A percentile compares a stretch with the other conserved stretches of the same genome.
These are phyloP conservation scores for Condylura cristata DNA, from an alignment of 2,113 vertebrate genomes.

Conservation along the genomic window DNA sequence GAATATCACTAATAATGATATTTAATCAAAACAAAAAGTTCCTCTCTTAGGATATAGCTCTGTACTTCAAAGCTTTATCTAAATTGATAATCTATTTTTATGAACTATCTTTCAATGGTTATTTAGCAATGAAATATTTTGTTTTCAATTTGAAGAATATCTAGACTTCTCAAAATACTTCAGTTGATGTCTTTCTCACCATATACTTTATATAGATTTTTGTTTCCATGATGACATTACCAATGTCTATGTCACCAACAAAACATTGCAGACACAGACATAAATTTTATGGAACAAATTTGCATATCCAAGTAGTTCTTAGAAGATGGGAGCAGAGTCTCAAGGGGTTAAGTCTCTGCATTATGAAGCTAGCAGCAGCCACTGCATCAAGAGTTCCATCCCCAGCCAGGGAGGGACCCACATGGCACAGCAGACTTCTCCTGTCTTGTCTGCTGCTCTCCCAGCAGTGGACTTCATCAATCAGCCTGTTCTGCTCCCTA, in stretches of 20 bases:
- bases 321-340: no score
- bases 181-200: background rate
- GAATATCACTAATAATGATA: no score
- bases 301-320: background rate
- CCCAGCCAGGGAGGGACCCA: no score
- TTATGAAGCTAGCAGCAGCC: no score
- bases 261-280: background rate
- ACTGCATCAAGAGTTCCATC: no score
- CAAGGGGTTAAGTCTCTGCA: no score
- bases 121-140: conserved; percentile 21
- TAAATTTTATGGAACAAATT: background rate
- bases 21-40: background rate
- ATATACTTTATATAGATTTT: background rate
- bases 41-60: background rate
- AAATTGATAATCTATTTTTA: background rate
- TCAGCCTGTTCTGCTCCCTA: no score
- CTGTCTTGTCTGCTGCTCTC: no score
- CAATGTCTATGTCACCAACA: background rate
- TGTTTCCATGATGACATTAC: background rate
- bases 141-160: conserved; percentile 23
- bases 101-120: conserved; percentile 1
- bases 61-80: background rate
- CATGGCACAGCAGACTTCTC: no score
- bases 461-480: no score
- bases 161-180: background rate